These are phyloP conservation scores for Carassius auratus DNA, from an alignment of 2,113 vertebrate species.

Conservation along the genomic window DNA sequence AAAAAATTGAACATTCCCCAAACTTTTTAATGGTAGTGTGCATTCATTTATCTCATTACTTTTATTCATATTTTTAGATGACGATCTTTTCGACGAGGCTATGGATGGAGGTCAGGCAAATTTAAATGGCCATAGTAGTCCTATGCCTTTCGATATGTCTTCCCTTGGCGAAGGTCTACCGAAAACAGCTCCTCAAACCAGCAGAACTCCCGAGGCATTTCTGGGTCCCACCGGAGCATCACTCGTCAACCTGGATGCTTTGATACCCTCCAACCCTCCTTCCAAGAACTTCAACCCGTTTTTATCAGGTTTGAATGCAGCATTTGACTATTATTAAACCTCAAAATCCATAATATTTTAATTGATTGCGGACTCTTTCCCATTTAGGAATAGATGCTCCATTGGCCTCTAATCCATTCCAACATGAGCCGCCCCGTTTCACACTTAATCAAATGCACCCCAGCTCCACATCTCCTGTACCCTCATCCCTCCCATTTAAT, in stretches of 20 bases:
- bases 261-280: conserved; percentile 77
- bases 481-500: conserved; percentile 84
- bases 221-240: conserved; percentile 87
- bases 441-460: conserved; percentile 89
- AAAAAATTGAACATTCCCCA: background rate
- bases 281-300: conserved; percentile 89
- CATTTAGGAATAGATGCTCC: conserved; percentile 79
- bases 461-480: conserved; percentile 69
- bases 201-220: conserved; percentile 87
- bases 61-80: conserved; percentile 71
- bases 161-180: conserved; percentile 79
- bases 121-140: conserved; percentile 76
- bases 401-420: conserved; percentile 87
- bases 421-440: conserved; percentile 80
- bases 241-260: conserved; percentile 87
- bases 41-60: background rate
- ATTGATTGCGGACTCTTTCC: conserved; percentile 11
- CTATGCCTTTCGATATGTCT: conserved; percentile 80
- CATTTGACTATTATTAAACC: background rate
- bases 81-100: conserved; percentile 85
- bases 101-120: conserved; percentile 81
- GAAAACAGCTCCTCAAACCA: conserved; percentile 69
- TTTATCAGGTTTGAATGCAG: conserved; percentile 78
- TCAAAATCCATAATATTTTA: background rate
- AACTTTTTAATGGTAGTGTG: background rate